phyloP scores from a whole-genome alignment of 2,113 vertebrate genomes.

The Poeciliopsis retropinna region DNA sequence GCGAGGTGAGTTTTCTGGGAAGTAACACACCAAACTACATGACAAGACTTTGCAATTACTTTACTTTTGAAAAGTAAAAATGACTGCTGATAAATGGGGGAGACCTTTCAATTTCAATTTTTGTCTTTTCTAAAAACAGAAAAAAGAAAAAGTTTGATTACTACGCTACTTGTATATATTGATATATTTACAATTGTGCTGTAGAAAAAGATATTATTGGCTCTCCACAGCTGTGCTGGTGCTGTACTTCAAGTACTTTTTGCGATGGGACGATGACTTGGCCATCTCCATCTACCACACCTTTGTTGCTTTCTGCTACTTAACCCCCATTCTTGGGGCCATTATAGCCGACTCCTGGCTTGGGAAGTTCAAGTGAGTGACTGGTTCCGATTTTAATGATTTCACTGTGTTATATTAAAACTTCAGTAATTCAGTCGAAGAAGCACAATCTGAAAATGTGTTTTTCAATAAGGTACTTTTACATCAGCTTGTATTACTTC shows the following conservation, averaged over 20 bases:
- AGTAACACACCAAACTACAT: neutral
- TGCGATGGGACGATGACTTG: slow-evolving; percentile 86
- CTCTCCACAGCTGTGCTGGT: slow-evolving; percentile 87
- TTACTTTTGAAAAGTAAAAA: neutral
- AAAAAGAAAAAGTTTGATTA: too few species aligned
- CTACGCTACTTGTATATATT: neutral
- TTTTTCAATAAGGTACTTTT: neutral
- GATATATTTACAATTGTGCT: neutral
- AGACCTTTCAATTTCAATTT: neutral
- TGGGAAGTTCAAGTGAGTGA: slow-evolving; percentile 94
- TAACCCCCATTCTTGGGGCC: slow-evolving; percentile 92
- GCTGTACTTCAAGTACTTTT: slow-evolving; percentile 90
- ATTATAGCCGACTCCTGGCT: slow-evolving; percentile 95
- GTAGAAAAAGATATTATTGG: neutral
- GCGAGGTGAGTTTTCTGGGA: slow-evolving; percentile 82
- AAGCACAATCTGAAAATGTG: neutral
- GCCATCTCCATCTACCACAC: slow-evolving; percentile 92
- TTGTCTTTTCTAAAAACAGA: too few species aligned
- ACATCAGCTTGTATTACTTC: neutral
- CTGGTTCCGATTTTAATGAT: neutral
- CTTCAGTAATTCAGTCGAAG: neutral
- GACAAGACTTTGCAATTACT: neutral
- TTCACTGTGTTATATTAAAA: neutral
- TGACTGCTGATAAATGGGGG: neutral
- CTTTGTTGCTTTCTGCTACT: slow-evolving; percentile 93